Conservation (phyloP, 2,888 invertebrate species). For the Tetragonisca angustula region DNA sequence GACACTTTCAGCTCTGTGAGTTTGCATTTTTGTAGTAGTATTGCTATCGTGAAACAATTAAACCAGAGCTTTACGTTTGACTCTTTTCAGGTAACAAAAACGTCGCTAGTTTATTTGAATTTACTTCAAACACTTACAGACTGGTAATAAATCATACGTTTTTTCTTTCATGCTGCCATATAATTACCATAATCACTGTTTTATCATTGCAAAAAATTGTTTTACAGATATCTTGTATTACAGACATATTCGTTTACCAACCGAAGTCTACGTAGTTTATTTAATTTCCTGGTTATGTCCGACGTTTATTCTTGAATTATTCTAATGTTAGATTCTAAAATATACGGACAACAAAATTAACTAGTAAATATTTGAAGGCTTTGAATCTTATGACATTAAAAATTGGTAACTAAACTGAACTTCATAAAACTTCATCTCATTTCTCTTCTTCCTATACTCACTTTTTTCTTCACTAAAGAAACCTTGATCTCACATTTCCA, state of each 20-base stretch:
- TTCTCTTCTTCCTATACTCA: background rate
- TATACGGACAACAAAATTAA: background rate
- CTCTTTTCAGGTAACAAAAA: slow-evolving; percentile 48
- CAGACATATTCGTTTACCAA: background rate
- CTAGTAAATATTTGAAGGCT: background rate
- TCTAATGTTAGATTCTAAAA: background rate
- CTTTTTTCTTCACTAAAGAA: background rate
- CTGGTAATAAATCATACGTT: slow-evolving; percentile 1
- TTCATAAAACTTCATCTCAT: background rate
- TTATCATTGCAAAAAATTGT: background rate
- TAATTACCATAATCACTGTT: background rate
- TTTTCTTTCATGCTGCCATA: too few relatives aligned
- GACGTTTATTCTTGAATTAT: background rate
- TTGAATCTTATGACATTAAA: background rate
- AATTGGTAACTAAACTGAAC: background rate
- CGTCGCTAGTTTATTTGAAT: slow-evolving; percentile 65
- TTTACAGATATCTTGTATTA: background rate
- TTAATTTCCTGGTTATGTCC: background rate
- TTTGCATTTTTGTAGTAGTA: background rate
- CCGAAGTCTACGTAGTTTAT: background rate
- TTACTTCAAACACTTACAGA: slow-evolving; percentile 57
- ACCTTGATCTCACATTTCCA: background rate
- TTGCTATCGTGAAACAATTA: too few relatives aligned
- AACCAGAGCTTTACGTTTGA: background rate
- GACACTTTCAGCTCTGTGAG: slow-evolving; percentile 64